phyloP scores from a whole-genome alignment of 1,140 invertebrate genomes.

The Aphis craccivora region DNA sequence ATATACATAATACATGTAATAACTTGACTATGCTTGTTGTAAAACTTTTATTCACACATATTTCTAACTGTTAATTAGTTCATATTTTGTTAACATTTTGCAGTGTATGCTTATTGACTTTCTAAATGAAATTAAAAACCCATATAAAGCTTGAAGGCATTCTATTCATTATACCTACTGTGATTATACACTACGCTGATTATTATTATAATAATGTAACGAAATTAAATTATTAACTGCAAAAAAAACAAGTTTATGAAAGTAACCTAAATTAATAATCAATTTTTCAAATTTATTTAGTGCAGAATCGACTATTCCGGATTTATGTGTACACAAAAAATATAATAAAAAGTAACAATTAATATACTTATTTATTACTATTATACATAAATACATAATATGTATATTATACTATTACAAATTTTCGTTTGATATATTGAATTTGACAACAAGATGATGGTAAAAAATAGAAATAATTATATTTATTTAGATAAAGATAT shows the following conservation, averaged over 20 bases:
- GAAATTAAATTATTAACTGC: constrained; percentile 31
- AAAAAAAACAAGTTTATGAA: constrained; percentile 49
- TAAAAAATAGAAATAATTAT: not conserved
- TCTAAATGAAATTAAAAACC: constrained; percentile 47
- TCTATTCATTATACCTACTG: constrained; percentile 23
- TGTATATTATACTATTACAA: not conserved
- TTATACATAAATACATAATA: not conserved
- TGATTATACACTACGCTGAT: not conserved
- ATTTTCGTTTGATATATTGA: not conserved
- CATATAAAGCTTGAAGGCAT: constrained; percentile 17
- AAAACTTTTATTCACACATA: not conserved
- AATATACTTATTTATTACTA: no score
- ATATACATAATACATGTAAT: not conserved
- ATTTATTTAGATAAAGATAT: not conserved
- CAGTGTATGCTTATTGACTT: not conserved
- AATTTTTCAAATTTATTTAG: constrained; percentile 26
- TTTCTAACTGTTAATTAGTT: no score
- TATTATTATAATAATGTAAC: constrained; percentile 26
- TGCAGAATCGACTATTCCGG: not conserved
- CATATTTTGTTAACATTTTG: not conserved
- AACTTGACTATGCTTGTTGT: not conserved
- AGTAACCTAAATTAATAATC: constrained; percentile 45
- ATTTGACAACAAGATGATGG: not conserved
- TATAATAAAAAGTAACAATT: no score
- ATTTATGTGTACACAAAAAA: not conserved